These are phyloP conservation scores for Podarcis cretensis DNA, from an alignment of 2,113 vertebrate species.

Conservation along the genomic window DNA sequence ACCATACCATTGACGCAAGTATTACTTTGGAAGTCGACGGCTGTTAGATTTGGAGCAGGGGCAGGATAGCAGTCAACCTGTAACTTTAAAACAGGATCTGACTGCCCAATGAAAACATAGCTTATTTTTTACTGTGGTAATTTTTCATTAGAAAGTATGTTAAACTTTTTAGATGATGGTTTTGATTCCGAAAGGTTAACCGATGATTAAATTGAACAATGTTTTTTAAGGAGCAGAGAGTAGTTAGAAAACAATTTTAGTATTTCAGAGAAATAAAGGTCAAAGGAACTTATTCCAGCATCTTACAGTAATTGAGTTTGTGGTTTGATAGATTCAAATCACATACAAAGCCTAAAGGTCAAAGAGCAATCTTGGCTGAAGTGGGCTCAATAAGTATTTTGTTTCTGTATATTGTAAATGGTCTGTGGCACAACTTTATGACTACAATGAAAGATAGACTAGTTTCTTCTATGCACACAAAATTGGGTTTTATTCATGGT, in stretches of 20 bases:
- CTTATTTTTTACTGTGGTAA: background rate
- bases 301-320: background rate
- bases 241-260: background rate
- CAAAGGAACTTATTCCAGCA: background rate
- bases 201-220: background rate
- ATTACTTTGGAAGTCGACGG: background rate
- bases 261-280: background rate
- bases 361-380: background rate
- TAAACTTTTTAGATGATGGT: background rate
- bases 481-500: background rate
- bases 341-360: background rate
- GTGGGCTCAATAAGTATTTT: background rate
- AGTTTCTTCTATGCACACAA: background rate
- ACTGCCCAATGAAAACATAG: background rate
- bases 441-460: background rate
- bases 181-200: background rate
- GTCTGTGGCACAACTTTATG: background rate
- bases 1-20: background rate
- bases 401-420: background rate
- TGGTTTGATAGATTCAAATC: background rate
- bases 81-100: background rate
- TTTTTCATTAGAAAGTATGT: background rate
- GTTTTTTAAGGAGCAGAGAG: background rate
- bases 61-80: too few species aligned
- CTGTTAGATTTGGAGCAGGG: too few species aligned